Evolutionary conservation across 2,113 vertebrate genomes (phyloP), one percentile per base, ranked within the genome.

Genomic region (Gymnocephalus cernua): DNA sequence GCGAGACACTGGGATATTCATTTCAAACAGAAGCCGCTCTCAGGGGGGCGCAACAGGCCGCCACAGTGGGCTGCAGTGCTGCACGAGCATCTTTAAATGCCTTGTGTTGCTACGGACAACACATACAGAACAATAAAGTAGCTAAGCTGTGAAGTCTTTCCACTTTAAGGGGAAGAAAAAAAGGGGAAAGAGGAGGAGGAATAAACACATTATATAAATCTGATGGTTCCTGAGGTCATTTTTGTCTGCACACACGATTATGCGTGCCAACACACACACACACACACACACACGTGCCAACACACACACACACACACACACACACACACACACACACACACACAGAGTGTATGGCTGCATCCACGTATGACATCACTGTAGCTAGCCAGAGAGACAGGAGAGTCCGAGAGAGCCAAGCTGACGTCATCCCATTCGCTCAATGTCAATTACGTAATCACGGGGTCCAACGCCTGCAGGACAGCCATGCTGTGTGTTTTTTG

Each of bases 331-430:
- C 48, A 62, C 65, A 66, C 73, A 81, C 66, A 62, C 62, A 59
- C 41, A 67, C 66, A 62, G 35, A 0, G 53, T 48, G 71, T 79
- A 85, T 88, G 88, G 89, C 82, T 90, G 80, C 70, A 77, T 87
- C 79, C 86, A 89, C 80, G 86, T 70, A 86, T 94, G 93, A 93
- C 91, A 90, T 93, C 92, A 93, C 91, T 88, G 90, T 75, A 91
- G 86, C 85, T 74, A 79, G 82, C 90, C 89, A 94, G 81, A 90
- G 74, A 90, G 84, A 86, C 54, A 82, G 77, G 80, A 48, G 65
- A 89, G 85, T 83, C 74, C 77, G 74, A 75, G 82, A 19, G 79
- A 85, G 88, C 81, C 82, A 74, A 79, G 82, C 87, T 92, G 92
- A 94, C 89, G 89, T 94, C 92, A 94, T 64, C 82, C 82, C 66